Base-by-base conservation (phyloP, 2,888 invertebrate genomes). In the Ophraella communa region DNA sequence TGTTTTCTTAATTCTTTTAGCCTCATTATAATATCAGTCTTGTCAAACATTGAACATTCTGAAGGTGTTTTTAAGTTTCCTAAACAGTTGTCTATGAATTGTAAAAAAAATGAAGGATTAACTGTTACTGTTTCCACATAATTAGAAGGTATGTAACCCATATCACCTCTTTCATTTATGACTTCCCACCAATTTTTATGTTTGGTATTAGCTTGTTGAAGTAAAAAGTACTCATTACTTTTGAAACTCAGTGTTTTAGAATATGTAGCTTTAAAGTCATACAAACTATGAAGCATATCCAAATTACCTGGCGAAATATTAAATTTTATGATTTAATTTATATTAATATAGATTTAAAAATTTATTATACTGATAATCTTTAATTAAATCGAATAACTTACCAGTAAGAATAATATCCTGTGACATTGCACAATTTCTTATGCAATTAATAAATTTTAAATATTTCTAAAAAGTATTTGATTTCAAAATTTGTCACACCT, bases 101-200 rank as follows among this genome's bases (percentile, higher is more conserved):
- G 86, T 47, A 91, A 83, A 77, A 89, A 86, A 77, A 90, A 91
- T 74, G 89, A 88, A 14, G 91, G 89, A 72, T 78, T 83, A 79
- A 93, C 93, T 85, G 91, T 91, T 75, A 92, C 87, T 75, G 88
- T 86, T 74, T 90, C 88, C 62, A 94, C 93, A 83, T 94, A 94
- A 86, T 94, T 94, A 55, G 93, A 93, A 65, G 94, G 94, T 72
- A 94, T 92, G 78, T 92, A 94, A 56, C 94, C 94, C 71, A 93
- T 87, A 81, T 92, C 90, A 74, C 93, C 94, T 79, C 87, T 88
- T 80, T 87, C 89, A 83, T 92, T 93, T 72, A 93, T 89, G 53
- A 94, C 93, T 85, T 92, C 92, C 93, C 93, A 94, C 94, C 93
- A 94, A 79, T 94, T 93, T 69, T 89, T 86, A 79, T 93, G 91